Conservation (phyloP, 2,113 vertebrate species). For the Gadus chalcogrammus region DNA sequence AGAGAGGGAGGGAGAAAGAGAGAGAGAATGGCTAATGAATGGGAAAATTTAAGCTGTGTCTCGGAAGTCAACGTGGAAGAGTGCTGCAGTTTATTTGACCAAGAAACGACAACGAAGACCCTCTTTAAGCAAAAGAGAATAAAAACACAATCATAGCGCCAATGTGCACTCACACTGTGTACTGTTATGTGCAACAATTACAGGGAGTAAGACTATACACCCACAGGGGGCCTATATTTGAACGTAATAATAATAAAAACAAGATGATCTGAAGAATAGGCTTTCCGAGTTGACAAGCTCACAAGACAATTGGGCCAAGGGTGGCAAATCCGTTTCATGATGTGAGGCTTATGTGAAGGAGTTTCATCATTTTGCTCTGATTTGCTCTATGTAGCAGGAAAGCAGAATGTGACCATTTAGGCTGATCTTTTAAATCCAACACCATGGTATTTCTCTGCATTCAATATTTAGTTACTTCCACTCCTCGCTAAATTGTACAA, state of each 20-base stretch:
- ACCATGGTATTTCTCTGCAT: too few species aligned
- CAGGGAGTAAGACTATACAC: conserved; percentile 23
- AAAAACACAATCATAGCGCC: conserved; percentile 19
- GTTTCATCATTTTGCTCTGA: background rate
- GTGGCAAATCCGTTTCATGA: background rate
- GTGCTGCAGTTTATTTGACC: conserved; percentile 47
- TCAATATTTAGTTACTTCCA: too few species aligned
- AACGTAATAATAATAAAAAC: background rate
- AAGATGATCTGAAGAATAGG: background rate
- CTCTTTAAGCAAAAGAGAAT: conserved; percentile 31
- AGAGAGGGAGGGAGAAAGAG: conserved; percentile 54
- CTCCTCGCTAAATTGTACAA: too few species aligned
- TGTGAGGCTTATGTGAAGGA: background rate
- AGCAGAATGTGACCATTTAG: background rate
- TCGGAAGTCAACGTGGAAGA: conserved; percentile 51
- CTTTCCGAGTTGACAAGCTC: too few species aligned
- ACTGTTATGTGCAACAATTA: conserved; percentile 26
- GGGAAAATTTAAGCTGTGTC: conserved; percentile 57
- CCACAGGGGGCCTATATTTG: background rate
- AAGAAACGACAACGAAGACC: conserved; percentile 19
- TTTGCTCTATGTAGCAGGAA: too few species aligned
- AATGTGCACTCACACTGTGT: conserved; percentile 4
- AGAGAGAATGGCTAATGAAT: conserved; percentile 66
- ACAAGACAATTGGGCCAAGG: background rate
- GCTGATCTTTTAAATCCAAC: background rate